Percentiles rank a stretch among this genome's conserved stretches.
These are phyloP conservation scores for Spicauda simplicius DNA, from an alignment of 2,888 invertebrate species.

Conservation along the genomic window DNA sequence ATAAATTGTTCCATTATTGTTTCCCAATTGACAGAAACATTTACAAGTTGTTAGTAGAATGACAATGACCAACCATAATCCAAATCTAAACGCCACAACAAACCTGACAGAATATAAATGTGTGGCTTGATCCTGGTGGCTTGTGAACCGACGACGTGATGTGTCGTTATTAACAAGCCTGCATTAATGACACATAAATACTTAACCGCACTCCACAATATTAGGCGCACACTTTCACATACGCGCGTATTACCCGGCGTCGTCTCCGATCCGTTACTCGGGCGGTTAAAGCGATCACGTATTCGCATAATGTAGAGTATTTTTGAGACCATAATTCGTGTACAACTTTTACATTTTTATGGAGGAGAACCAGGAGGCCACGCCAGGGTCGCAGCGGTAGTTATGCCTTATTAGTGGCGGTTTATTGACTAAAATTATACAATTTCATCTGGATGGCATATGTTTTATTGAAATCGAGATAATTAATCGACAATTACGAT, in stretches of 20 bases:
- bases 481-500: slow-evolving; percentile 84
- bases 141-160: slow-evolving; percentile 84
- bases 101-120: slow-evolving; percentile 79
- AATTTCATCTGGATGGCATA: slow-evolving; percentile 76
- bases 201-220: slow-evolving; percentile 48
- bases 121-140: slow-evolving; percentile 66
- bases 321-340: slow-evolving; percentile 62
- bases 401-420: slow-evolving; percentile 75
- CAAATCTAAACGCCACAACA: slow-evolving; percentile 80
- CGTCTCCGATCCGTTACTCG: slow-evolving; percentile 50
- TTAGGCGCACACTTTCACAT: slow-evolving; percentile 60
- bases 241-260: slow-evolving; percentile 45
- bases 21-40: slow-evolving; percentile 74
- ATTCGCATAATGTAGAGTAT: slow-evolving; percentile 60
- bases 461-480: slow-evolving; percentile 81
- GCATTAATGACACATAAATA: slow-evolving; percentile 81
- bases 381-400: slow-evolving; percentile 61
- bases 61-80: slow-evolving; percentile 81
- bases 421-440: slow-evolving; percentile 77
- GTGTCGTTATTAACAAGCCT: slow-evolving; percentile 77
- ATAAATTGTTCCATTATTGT: slow-evolving; percentile 71
- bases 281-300: slow-evolving; percentile 51
- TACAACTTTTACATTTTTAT: slow-evolving; percentile 63
- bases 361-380: slow-evolving; percentile 60
- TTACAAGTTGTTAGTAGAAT: slow-evolving; percentile 68